These are phyloP conservation scores for Rugalucina vietnamica DNA, from an alignment of 2,888 invertebrate species.

Conservation along the genomic window DNA sequence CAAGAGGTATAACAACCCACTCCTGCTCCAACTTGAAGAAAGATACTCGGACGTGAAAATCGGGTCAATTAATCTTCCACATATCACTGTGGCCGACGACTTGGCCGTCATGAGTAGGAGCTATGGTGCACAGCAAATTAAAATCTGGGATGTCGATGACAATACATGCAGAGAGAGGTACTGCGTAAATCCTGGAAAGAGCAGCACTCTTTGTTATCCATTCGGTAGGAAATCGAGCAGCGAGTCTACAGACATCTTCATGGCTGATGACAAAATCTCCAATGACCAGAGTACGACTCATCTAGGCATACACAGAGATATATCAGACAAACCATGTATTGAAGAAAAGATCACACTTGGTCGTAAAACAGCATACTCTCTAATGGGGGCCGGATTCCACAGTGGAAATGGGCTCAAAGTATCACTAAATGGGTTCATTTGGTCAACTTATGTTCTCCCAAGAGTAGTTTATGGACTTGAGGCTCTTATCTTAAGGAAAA, in stretches of 20 bases:
- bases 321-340: neutral
- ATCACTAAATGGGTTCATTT: neutral
- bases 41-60: neutral
- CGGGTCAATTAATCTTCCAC: no score
- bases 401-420: neutral
- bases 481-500: neutral
- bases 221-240: no score
- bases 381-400: neutral
- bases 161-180: neutral
- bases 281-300: neutral
- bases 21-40: neutral
- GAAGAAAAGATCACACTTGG: neutral
- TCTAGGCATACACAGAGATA: neutral
- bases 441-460: neutral
- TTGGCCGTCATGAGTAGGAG: neutral
- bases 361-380: neutral
- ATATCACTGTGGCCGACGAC: neutral
- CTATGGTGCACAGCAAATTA: neutral
- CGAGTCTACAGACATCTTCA: neutral
- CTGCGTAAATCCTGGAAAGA: neutral
- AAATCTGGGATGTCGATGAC: neutral
- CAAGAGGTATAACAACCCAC: neutral
- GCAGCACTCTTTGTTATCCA: no score
- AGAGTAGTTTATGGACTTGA: neutral
- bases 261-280: neutral